Evolutionary conservation across 2,888 invertebrate species (phyloP), one percentile per base, ranked within the genome.

Genomic region (Pristionchus fissidentatus): DNA sequence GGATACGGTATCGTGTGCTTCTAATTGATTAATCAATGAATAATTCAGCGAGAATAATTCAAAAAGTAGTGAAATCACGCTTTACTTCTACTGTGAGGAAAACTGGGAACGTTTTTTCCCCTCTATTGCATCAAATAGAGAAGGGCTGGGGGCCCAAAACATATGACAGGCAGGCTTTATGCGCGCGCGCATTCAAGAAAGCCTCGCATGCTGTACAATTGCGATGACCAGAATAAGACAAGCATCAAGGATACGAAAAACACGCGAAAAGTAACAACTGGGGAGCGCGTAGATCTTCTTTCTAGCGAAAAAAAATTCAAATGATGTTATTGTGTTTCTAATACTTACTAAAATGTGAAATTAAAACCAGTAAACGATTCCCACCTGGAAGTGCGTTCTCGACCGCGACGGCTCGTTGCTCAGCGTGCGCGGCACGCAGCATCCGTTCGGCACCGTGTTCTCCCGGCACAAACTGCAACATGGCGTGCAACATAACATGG

Each of bases 381-480:
- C 57, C 52, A 75, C 83, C 83, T 83, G 83, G 57, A 83, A 73
- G 75, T 83, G 83, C 3, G 83, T 52, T 55, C 83, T 43, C 41
- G 70, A 83, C 15, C 66, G 82, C 32, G 73, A 52, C 3, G 82
- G 70, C 43, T 87, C 87, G 38, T 62, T 83, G 46, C 86, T 86
- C 5, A 83, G 35, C 5, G 75, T 75, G n/a, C 83, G 83, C 5
- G 73, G 43, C 38, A 75, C 35, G 57, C 70, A 83, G 49, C 66
- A 70, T 13, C 82, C 82, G 57, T 73, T 85, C 19, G 85, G 80
- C n/a, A 86, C 83, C 43, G 87, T 87, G 75, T 87, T 87, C 84
- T 86, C 87, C 15, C 87, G 87, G 32, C 83, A 84, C 78, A 87
- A 85, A 38, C 87, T 87, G 87, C 10, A 75, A 75, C 13, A 22